Percentiles rank a stretch among this genome's conserved stretches.
Conservation (phyloP, 2,888 invertebrate species). For the Agonopterix arenella region DNA sequence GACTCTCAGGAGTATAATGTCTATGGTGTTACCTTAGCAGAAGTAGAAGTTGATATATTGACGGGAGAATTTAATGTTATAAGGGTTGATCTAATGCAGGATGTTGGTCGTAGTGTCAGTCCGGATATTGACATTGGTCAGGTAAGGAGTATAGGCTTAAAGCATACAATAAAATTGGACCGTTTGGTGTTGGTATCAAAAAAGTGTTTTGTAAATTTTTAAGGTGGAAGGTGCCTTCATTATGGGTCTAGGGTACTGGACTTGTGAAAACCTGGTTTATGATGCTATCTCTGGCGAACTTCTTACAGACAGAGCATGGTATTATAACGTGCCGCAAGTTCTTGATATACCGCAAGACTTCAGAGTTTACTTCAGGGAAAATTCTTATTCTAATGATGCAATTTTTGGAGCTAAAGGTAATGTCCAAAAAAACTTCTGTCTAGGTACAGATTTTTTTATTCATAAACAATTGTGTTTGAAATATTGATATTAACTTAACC, state of each 20-base stretch:
- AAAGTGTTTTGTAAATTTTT: not conserved
- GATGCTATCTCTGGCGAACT: constrained; percentile 80
- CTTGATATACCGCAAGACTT: constrained; percentile 88
- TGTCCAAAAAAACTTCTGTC: not conserved
- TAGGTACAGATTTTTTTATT: no score
- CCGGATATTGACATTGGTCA: constrained; percentile 84
- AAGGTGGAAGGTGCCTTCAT: constrained; percentile 83
- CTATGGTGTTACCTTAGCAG: constrained; percentile 77
- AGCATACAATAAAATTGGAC: not conserved
- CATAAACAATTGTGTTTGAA: no score
- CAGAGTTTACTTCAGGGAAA: constrained; percentile 80
- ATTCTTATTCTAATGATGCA: constrained; percentile 79
- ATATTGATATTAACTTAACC: no score
- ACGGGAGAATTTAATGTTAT: constrained; percentile 83
- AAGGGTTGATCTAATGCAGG: constrained; percentile 82
- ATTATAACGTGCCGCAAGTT: constrained; percentile 83
- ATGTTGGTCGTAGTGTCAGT: constrained; percentile 81
- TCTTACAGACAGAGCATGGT: constrained; percentile 87
- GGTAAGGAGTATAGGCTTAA: constrained; percentile 27
- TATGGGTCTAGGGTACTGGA: constrained; percentile 86
- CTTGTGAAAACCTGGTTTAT: constrained; percentile 82
- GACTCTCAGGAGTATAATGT: constrained; percentile 70
- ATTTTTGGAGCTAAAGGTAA: constrained; percentile 24
- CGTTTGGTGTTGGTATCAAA: not conserved
- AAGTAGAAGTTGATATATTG: constrained; percentile 85